Evolutionary conservation across 2,113 vertebrate genomes (phyloP).

Genomic region (Butorides virescens): DNA sequence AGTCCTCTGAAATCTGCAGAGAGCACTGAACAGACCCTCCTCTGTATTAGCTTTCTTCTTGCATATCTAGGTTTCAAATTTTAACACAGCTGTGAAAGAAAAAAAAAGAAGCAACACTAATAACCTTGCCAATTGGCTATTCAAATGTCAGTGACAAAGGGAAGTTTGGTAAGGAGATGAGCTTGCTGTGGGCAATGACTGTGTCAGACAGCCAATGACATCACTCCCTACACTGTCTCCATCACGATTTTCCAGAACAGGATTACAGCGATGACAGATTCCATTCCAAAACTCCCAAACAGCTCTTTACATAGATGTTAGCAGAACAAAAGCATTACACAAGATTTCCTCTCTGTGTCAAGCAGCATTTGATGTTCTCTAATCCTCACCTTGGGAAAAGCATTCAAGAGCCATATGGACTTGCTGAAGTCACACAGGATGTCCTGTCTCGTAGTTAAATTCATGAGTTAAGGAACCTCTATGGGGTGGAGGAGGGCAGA

Average conservation of each 20-base stretch:
- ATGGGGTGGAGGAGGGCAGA: background rate
- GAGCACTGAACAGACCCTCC: background rate
- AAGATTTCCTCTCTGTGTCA: slow-evolving; percentile 47
- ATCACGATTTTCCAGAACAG: slow-evolving; percentile 60
- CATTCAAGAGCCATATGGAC: slow-evolving; percentile 19
- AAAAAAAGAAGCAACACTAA: background rate
- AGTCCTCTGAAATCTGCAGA: slow-evolving; percentile 45
- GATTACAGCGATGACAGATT: slow-evolving; percentile 60
- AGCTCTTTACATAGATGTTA: slow-evolving; percentile 63
- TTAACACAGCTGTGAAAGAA: slow-evolving; percentile 43
- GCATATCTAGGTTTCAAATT: slow-evolving; percentile 50
- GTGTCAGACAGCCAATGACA: slow-evolving; percentile 42
- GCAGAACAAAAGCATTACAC: slow-evolving; percentile 70
- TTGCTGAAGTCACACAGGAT: slow-evolving; percentile 46
- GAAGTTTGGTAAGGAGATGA: slow-evolving; percentile 20
- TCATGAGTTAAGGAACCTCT: background rate
- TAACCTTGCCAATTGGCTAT: background rate
- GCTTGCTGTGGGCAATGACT: slow-evolving; percentile 10
- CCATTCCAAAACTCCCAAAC: slow-evolving; percentile 70
- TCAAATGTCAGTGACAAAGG: background rate
- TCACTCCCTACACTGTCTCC: slow-evolving; percentile 51
- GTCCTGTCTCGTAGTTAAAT: background rate
- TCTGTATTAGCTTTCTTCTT: slow-evolving; percentile 39
- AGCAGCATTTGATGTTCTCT: slow-evolving; percentile 58
- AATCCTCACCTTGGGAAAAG: slow-evolving; percentile 69